Conservation (phyloP, 2,797 vertebrate genomes). For the Spea hammondii region DNA sequence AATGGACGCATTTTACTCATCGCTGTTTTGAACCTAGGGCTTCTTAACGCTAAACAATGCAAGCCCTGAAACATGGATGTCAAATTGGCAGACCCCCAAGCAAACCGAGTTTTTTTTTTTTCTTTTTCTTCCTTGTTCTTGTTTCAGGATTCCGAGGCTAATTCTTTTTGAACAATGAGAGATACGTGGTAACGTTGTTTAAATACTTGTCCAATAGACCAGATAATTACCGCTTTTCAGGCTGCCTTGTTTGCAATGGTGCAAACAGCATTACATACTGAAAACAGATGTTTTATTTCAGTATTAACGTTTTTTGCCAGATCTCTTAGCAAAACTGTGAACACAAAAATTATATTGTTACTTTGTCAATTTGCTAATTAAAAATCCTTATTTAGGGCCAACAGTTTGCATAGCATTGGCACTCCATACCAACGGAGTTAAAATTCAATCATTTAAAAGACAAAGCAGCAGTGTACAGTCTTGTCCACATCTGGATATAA, state of each 20-base stretch:
- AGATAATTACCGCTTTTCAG: conserved; percentile 28
- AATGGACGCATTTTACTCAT: too few species aligned
- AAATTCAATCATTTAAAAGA: too few species aligned
- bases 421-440: too few species aligned
- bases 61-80: too few species aligned
- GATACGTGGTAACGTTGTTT: background rate
- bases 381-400: too few species aligned
- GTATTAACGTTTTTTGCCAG: background rate
- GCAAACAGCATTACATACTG: background rate
- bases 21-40: too few species aligned
- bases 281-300: background rate
- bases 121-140: conserved; percentile 4
- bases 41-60: too few species aligned
- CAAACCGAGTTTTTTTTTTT: too few species aligned
- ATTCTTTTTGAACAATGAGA: background rate
- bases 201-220: conserved; percentile 27
- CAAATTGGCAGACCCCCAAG: too few species aligned
- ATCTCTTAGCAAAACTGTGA: background rate
- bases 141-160: background rate
- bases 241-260: conserved; percentile 4
- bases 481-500: too few species aligned
- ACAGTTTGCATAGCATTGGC: too few species aligned
- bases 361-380: background rate
- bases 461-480: too few species aligned
- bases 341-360: background rate